Evolutionary conservation across 2,888 invertebrate genomes (phyloP).

Genomic region (Synergus gifuensis): DNA sequence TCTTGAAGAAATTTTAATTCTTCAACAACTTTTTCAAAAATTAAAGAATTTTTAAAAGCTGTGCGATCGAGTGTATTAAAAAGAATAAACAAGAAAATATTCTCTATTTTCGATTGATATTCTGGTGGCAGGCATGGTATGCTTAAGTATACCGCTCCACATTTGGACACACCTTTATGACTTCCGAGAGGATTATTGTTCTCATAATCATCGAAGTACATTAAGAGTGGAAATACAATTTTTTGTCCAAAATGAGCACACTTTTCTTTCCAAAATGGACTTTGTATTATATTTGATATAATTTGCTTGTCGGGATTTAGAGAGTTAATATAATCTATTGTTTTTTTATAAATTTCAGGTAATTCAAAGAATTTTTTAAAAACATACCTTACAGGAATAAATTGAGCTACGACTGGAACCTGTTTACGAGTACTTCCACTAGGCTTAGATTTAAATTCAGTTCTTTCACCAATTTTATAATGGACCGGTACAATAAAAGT

Average conservation of each 20-base stretch:
- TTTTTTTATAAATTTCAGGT: conserved; percentile 42
- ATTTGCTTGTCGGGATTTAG: conserved; percentile 39
- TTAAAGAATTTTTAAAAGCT: conserved; percentile 29
- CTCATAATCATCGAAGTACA: no score
- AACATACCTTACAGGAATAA: conserved; percentile 48
- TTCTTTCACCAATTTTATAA: no score
- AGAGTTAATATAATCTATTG: conserved; percentile 44
- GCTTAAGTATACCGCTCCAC: no score
- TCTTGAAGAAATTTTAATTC: background rate
- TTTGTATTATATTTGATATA: conserved; percentile 52
- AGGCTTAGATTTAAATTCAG: no score
- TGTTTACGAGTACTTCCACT: conserved; percentile 32
- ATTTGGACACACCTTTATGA: no score
- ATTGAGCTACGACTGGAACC: conserved; percentile 47
- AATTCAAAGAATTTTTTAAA: conserved; percentile 51
- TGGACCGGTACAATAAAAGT: no score
- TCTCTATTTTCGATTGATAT: conserved; percentile 48
- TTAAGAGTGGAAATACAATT: no score
- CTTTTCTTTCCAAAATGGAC: conserved; percentile 47
- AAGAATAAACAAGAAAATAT: conserved; percentile 44
- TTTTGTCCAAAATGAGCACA: background rate
- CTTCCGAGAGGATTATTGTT: no score
- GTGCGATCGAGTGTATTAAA: conserved; percentile 48
- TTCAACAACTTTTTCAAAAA: no score
- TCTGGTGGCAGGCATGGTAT: no score